Percentiles rank a stretch among this genome's conserved stretches.
These are phyloP conservation scores for Atopsyche davidsoni DNA, from an alignment of 1,140 invertebrate species.

Conservation along the genomic window DNA sequence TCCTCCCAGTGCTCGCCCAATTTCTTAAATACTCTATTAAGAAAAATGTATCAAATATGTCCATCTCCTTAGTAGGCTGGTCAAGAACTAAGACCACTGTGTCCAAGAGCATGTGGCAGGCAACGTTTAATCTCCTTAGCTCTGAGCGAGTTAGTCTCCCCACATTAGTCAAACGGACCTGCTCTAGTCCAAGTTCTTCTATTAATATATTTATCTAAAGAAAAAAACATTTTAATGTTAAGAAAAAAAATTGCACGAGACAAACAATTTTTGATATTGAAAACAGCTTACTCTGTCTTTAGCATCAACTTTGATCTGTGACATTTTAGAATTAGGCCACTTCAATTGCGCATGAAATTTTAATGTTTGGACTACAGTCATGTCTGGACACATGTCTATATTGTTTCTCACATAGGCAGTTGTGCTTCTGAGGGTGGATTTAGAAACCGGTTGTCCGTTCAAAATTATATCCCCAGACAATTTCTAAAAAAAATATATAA, in stretches of 20 bases:
- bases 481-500: slow-evolving; percentile 34
- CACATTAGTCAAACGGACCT: slow-evolving; percentile 73
- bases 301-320: slow-evolving; percentile 54
- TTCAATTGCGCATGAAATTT: slow-evolving; percentile 71
- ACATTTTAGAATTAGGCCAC: slow-evolving; percentile 50
- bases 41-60: slow-evolving; percentile 95
- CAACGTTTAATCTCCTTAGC: slow-evolving; percentile 75
- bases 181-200: slow-evolving; percentile 83
- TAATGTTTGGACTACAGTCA: slow-evolving; percentile 77
- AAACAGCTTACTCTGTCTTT: slow-evolving; percentile 48
- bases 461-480: slow-evolving; percentile 75
- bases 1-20: slow-evolving; percentile 79
- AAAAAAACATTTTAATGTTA: slow-evolving; percentile 31
- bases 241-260: slow-evolving; percentile 9
- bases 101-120: slow-evolving; percentile 78
- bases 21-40: slow-evolving; percentile 88
- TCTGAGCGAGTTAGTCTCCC: slow-evolving; percentile 79
- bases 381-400: slow-evolving; percentile 53
- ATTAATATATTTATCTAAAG: slow-evolving; percentile 77
- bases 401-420: slow-evolving; percentile 61
- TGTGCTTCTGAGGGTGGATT: slow-evolving; percentile 59
- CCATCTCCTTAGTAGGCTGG: slow-evolving; percentile 86
- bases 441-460: slow-evolving; percentile 75
- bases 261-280: slow-evolving; percentile 5
- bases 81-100: slow-evolving; percentile 80